These are phyloP conservation scores for Pachyuromys duprasi DNA, from an alignment of 2,797 vertebrate species.

Conservation along the genomic window DNA sequence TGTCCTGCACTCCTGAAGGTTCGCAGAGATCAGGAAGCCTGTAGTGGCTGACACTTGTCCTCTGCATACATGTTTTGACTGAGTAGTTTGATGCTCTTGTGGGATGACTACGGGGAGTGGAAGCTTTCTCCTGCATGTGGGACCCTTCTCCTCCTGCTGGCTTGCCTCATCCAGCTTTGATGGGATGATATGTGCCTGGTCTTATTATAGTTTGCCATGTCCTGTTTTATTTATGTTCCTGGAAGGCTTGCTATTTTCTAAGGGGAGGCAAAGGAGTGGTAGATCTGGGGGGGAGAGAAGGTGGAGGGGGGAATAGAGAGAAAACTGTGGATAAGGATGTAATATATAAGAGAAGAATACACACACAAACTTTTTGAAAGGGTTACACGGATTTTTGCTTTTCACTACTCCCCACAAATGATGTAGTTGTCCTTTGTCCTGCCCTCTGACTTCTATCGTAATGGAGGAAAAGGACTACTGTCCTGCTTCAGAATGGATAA, in stretches of 20 bases:
- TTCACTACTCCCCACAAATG: neutral
- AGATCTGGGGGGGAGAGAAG: neutral
- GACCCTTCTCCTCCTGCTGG: neutral
- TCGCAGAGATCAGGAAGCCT: too few species aligned
- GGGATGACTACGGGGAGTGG: neutral
- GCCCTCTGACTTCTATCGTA: neutral
- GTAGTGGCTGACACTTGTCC: too few species aligned
- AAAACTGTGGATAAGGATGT: neutral
- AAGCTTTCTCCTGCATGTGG: neutral
- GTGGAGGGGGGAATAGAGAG: neutral
- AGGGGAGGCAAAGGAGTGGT: neutral
- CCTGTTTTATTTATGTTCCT: neutral
- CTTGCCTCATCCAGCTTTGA: neutral
- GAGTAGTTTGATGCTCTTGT: neutral
- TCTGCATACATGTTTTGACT: neutral
- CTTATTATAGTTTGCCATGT: neutral
- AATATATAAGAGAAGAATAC: neutral
- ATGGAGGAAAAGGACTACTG: neutral
- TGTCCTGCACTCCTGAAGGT: too few species aligned
- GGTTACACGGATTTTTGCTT: neutral
- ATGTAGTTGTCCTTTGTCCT: fast-evolving
- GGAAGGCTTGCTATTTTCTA: neutral
- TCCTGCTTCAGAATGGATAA: neutral
- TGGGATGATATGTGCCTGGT: neutral
- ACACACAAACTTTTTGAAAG: too few species aligned